Conservation (phyloP, 1,140 invertebrate genomes). For the Hetaerina americana region DNA sequence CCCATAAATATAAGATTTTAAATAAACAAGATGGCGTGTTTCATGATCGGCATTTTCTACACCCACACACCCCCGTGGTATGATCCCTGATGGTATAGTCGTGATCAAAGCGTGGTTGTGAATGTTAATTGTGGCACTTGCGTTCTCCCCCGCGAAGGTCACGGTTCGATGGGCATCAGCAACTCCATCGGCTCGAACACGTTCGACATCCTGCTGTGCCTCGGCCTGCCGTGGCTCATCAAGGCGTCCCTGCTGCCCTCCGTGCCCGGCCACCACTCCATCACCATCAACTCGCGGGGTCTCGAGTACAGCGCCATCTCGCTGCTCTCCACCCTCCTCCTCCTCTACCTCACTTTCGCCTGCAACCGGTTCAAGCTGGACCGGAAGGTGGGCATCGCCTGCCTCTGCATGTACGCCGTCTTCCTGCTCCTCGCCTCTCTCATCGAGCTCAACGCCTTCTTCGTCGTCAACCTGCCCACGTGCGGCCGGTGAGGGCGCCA, state of each 20-base stretch:
- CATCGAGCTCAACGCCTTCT: conserved; percentile 78
- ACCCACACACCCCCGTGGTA: too few relatives aligned
- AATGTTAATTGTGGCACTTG: conserved; percentile 4
- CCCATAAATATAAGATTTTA: too few relatives aligned
- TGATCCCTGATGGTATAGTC: too few relatives aligned
- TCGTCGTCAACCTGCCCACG: conserved; percentile 68
- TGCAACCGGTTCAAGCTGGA: conserved; percentile 68
- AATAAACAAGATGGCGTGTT: too few relatives aligned
- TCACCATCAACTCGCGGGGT: conserved; percentile 66
- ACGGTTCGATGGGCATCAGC: conserved; percentile 78
- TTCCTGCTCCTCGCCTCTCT: conserved; percentile 67
- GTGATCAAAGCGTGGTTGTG: too few relatives aligned
- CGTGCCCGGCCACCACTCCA: conserved; percentile 50
- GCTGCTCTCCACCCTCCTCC: conserved; percentile 57
- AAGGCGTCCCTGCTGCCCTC: conserved; percentile 64
- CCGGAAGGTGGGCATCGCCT: conserved; percentile 56
- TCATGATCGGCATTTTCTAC: too few relatives aligned
- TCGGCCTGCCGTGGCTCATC: conserved; percentile 75
- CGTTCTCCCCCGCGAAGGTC: conserved; percentile 47
- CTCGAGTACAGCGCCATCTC: conserved; percentile 71
- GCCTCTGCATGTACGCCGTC: conserved; percentile 60
- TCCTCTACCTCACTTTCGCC: conserved; percentile 61
- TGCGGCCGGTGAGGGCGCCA: conserved; percentile 29
- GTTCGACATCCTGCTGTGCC: conserved; percentile 71
- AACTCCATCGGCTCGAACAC: conserved; percentile 85